Percentiles rank a stretch among this genome's conserved stretches.
Conservation (phyloP, 2,113 vertebrate species). For the Xenus cinereus region DNA sequence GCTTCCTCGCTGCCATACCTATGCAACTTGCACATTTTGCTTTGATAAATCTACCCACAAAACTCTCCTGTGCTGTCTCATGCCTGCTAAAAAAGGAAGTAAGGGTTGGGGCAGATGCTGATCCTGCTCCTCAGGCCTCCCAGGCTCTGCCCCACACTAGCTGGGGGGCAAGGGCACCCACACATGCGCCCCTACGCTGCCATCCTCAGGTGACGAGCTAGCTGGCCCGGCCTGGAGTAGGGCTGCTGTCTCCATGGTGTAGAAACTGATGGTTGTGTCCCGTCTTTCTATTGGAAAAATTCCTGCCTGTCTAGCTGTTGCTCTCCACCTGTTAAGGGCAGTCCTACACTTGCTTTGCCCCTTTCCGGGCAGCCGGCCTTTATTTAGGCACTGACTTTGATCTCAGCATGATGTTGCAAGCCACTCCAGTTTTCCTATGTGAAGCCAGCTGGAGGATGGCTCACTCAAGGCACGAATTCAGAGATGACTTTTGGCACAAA, state of each 20-base stretch:
- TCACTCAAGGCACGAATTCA: neutral
- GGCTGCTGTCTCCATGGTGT: neutral
- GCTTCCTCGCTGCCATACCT: neutral
- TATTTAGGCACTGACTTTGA: neutral
- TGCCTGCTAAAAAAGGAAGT: neutral
- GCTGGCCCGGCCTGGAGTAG: neutral
- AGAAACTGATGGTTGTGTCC: neutral
- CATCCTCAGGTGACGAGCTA: neutral
- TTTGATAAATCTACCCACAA: neutral
- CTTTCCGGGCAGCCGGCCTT: neutral
- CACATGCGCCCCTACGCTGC: fast-evolving
- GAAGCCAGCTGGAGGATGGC: neutral
- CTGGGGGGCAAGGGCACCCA: neutral
- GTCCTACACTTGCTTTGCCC: neutral
- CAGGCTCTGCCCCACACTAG: neutral
- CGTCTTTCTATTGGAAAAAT: neutral
- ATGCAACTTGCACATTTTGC: neutral
- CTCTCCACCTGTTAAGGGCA: neutral
- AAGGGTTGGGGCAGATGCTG: neutral
- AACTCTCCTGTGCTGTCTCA: fast-evolving
- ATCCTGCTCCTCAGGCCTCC: neutral
- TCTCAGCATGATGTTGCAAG: neutral
- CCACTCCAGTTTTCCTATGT: fast-evolving
- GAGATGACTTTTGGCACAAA: neutral
- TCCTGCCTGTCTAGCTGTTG: neutral